A percentile compares a stretch with the other conserved stretches of the same genome.
Conservation (phyloP, 2,113 vertebrate genomes). For the Zapornia atra region DNA sequence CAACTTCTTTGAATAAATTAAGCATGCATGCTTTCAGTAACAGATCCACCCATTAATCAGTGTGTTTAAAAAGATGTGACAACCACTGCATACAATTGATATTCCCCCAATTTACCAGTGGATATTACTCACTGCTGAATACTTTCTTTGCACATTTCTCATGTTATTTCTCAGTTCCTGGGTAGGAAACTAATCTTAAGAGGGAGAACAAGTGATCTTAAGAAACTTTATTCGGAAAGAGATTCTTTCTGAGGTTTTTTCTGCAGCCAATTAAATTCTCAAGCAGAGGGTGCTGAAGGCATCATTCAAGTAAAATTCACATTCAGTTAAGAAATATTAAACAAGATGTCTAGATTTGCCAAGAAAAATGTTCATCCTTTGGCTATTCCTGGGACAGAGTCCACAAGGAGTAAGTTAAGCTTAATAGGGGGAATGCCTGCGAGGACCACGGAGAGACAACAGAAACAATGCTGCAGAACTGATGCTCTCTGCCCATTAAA, state of each 20-base stretch:
- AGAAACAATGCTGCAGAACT: background rate
- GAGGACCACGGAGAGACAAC: background rate
- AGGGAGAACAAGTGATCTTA: background rate
- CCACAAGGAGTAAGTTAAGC: background rate
- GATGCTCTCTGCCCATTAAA: background rate
- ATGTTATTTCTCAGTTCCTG: background rate
- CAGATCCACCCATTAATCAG: conserved; percentile 45
- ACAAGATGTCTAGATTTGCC: background rate
- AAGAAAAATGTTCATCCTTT: background rate
- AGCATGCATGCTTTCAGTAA: conserved; percentile 43
- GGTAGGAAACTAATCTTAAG: background rate
- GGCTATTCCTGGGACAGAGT: background rate
- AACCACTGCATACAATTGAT: background rate
- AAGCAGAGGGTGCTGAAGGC: background rate
- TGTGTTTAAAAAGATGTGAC: conserved; percentile 43
- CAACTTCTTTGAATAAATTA: conserved; percentile 49
- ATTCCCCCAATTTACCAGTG: background rate
- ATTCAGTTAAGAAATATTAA: background rate
- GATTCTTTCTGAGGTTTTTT: background rate
- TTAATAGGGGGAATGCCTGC: background rate
- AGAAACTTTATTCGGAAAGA: background rate
- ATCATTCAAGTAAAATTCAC: background rate
- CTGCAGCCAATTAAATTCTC: background rate
- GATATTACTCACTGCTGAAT: background rate
- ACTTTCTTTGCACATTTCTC: background rate